Evolutionary conservation across 2,888 invertebrate genomes (phyloP), one percentile per base, ranked within the genome.

Genomic region (Drosophila borborema): DNA sequence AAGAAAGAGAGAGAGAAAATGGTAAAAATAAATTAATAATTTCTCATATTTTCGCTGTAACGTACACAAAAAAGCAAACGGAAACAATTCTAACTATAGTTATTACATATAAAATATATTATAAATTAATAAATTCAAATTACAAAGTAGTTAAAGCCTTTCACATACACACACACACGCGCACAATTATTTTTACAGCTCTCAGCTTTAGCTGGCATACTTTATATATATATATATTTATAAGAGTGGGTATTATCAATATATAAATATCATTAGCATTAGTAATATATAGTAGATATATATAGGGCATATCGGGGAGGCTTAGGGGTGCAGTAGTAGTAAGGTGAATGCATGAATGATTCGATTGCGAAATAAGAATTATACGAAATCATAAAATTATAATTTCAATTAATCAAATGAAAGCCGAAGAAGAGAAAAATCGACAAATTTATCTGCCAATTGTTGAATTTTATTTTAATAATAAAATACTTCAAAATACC

Each of bases 331-430:
- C 74, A 80, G 54, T 71, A 77, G 60, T 75, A 76, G 43, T 69
- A 45, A 72, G 75, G 75, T 85, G 70, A 82, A 80, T 86, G 80
- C 67, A 80, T 80, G 73, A 64, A 85, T 82, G 82, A 85, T 72
- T 80, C 72, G 82, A 86, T 80, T 59, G 73, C 56, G 49, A 80
- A 85, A 86, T 72, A 40, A 77, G 62, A 64, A 70, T 36, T 63
- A 18, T 54, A 77, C n/a, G 1, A 54, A 85, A 78, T 60, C 8
- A 82, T 53, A 53, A 72, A 71, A 16, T 51, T 9, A 81, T 48
- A 67, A 49, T 14, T 9, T 41, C 8, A 77, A 56, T 40, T 70
- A 72, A 74, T 67, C n/a, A 70, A 72, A 70, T 70, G 53, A 75
- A 64, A 76, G 51, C 60, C 48, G n/a, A 43, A 55, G 53, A 55